Base-by-base conservation (phyloP, 37 sponge, comb jelly and placozoan genomes). In the Lycopodina hypogea region DNA sequence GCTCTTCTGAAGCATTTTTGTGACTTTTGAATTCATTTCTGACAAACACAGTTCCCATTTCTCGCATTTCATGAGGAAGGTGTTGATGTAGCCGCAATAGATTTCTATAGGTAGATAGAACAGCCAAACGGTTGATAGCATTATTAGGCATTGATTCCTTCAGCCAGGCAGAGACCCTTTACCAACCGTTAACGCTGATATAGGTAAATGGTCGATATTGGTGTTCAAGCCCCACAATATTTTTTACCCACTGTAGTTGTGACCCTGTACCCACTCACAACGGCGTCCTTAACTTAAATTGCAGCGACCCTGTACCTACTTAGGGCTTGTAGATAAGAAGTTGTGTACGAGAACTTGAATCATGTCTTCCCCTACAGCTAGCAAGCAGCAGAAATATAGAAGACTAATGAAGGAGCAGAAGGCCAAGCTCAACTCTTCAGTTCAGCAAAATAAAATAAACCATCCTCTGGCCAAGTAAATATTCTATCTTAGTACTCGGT, bases 331-430 rank as follows among this genome's bases (percentile, higher is more conserved):
- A n/a, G n/a, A n/a, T n/a, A n/a, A n/a, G n/a, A n/a, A n/a, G n/a
- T n/a, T n/a, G n/a, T n/a, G n/a, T n/a, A n/a, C n/a, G n/a, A n/a
- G n/a, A n/a, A n/a, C n/a, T n/a, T n/a, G n/a, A n/a, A 42, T 36
- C 34, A 85, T 85, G 85, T 72, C 85, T n/a, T 81, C 87, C 34
- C 2, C 33, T 4, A 58, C 59, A 58, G 66, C 30, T 7, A 34
- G 34, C 38, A 92, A 92, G 81, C 92, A 92, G 71, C 74, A 87
- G 67, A 80, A 69, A 29, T 87, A 77, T 33, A 83, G 88, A 18
- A 59, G 37, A 71, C 62, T 92, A 17, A 92, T 92, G 92, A 92
- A 83, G 62, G 88, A 92, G 63, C 76, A 87, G 81, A 92, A 87
- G 58, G 68, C 75, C 1, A 76, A 60, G 42, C 15, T 50, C 1